phyloP scores from a whole-genome alignment of 2,113 vertebrate species.

The Mystacornis crossleyi region DNA sequence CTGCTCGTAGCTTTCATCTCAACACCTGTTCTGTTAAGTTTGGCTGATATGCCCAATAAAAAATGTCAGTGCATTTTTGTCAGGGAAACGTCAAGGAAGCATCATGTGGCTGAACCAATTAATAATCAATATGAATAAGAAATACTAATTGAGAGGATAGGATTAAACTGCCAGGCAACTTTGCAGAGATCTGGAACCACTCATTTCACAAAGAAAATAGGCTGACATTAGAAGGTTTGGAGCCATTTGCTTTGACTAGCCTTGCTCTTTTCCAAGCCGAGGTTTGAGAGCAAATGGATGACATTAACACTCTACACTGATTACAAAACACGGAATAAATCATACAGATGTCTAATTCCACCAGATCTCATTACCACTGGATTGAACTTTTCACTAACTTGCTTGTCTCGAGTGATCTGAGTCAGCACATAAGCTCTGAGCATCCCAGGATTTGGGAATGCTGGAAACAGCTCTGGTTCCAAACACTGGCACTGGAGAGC shows the following conservation, averaged over 20 bases:
- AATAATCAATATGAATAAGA: not conserved
- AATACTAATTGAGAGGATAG: not conserved
- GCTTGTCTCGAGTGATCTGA: constrained; percentile 36
- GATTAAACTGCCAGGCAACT: not conserved
- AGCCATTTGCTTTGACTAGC: not conserved
- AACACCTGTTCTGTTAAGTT: not conserved
- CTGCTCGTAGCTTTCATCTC: not conserved
- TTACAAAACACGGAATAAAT: constrained; percentile 23
- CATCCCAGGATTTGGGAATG: constrained; percentile 43
- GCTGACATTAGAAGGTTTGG: not conserved
- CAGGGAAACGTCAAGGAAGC: too few relatives aligned
- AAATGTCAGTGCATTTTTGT: not conserved
- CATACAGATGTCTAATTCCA: constrained; percentile 16
- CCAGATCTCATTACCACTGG: constrained; percentile 27
- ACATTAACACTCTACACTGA: constrained; percentile 32
- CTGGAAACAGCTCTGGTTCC: constrained; percentile 46
- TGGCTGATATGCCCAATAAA: not conserved
- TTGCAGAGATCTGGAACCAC: not conserved
- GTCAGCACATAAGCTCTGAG: constrained; percentile 47
- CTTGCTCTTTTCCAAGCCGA: not conserved
- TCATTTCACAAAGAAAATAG: not conserved
- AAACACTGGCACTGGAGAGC: constrained; percentile 33
- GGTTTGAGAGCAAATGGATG: constrained; percentile 31
- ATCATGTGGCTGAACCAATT: not conserved
- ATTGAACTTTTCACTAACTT: constrained; percentile 35